Conservation (phyloP, 30 jellyfish, hydroid and myxozoan genomes). For the Chironex yamaguchii region DNA sequence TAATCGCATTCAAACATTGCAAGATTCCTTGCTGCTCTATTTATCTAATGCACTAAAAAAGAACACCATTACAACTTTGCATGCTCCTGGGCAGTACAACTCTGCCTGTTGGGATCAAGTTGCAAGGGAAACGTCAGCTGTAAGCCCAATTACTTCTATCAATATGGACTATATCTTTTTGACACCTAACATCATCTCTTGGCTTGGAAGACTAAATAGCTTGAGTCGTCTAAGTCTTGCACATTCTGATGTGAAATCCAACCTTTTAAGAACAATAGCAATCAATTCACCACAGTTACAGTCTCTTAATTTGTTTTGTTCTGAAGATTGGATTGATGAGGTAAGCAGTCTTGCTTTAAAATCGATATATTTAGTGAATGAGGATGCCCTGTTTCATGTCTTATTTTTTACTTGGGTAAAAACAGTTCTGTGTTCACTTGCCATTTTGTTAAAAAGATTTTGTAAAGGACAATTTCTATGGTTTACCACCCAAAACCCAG, state of each 20-base stretch:
- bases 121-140: constrained; percentile 63
- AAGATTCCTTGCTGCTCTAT: constrained; percentile 84
- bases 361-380: too few relatives aligned
- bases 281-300: constrained; percentile 66
- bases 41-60: constrained; percentile 83
- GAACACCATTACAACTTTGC: constrained; percentile 51
- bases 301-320: constrained; percentile 70
- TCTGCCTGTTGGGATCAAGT: constrained; percentile 81
- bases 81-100: constrained; percentile 90
- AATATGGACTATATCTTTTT: constrained; percentile 73
- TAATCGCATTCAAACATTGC: constrained; percentile 69
- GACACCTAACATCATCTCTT: constrained; percentile 84
- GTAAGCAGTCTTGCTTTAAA: constrained; percentile 15
- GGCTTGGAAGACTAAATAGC: constrained; percentile 87
- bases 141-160: constrained; percentile 42
- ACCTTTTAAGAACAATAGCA: constrained; percentile 87
- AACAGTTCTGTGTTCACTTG: too few relatives aligned
- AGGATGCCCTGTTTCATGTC: too few relatives aligned
- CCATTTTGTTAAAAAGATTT: too few relatives aligned
- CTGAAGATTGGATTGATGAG: constrained; percentile 96
- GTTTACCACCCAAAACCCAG: too few relatives aligned
- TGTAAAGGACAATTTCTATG: too few relatives aligned
- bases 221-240: constrained; percentile 71
- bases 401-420: background rate
- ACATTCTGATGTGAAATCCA: constrained; percentile 73